These are phyloP conservation scores for Hippolais icterina DNA, from an alignment of 2,113 vertebrate species.

Conservation along the genomic window DNA sequence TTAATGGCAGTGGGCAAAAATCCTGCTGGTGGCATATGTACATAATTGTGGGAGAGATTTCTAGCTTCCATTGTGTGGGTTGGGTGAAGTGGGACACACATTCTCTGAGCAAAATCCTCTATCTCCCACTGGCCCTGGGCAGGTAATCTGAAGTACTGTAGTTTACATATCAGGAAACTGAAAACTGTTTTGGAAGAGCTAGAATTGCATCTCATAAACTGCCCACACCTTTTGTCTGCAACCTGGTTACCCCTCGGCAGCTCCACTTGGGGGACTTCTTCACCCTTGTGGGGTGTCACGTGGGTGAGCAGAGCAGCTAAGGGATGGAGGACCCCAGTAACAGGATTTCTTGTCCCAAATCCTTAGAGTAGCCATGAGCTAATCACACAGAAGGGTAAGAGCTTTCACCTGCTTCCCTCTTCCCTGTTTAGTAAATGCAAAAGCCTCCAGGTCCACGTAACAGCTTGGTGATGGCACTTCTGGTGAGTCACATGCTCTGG, in stretches of 20 bases:
- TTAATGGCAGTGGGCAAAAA: neutral
- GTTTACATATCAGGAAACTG: neutral
- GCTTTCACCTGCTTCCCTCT: neutral
- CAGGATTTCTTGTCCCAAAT: neutral
- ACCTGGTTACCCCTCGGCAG: fast-evolving
- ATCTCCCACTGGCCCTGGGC: neutral
- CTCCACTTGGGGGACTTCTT: neutral
- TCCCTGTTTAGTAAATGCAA: neutral
- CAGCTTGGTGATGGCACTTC: neutral
- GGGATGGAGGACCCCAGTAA: neutral
- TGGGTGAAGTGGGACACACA: neutral
- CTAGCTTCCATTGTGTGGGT: neutral
- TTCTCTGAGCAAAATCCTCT: neutral
- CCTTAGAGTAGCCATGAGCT: neutral
- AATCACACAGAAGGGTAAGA: neutral
- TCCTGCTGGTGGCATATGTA: neutral
- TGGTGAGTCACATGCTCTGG: fast-evolving
- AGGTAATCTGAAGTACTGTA: neutral
- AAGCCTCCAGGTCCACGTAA: neutral
- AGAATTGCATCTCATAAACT: neutral
- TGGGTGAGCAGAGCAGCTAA: neutral
- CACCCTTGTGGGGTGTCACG: neutral
- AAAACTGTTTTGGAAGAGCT: neutral
- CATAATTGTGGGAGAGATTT: neutral
- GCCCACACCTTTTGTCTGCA: neutral